These are phyloP conservation scores for Aethes cnicana DNA, from an alignment of 2,888 invertebrate genomes.

Conservation along the genomic window DNA sequence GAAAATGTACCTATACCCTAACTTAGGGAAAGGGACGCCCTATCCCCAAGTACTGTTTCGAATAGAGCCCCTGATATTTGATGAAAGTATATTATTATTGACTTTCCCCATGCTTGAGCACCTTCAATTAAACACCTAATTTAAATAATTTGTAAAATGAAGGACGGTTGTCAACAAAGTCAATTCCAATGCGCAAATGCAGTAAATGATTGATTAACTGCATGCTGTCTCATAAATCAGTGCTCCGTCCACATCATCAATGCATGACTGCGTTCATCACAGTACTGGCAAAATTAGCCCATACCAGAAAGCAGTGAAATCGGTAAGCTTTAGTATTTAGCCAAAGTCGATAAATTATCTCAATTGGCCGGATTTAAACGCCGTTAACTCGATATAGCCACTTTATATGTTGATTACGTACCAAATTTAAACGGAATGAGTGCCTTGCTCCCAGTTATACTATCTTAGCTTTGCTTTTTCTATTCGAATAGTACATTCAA, in stretches of 20 bases:
- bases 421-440: conserved; percentile 61
- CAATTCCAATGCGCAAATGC: neutral
- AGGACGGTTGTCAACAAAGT: too few species aligned
- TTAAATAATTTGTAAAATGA: too few species aligned
- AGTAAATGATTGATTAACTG: conserved; percentile 21
- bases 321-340: conserved; percentile 52
- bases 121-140: too few species aligned
- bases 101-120: too few species aligned
- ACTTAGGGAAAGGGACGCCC: too few species aligned
- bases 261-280: conserved; percentile 33
- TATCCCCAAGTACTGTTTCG: too few species aligned
- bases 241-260: conserved; percentile 28
- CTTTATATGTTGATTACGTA: conserved; percentile 73
- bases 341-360: conserved; percentile 63
- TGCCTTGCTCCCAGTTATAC: conserved; percentile 34
- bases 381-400: conserved; percentile 56
- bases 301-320: conserved; percentile 44
- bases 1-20: too few species aligned
- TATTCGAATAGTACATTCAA: neutral
- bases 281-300: conserved; percentile 39
- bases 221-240: conserved; percentile 24
- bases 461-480: conserved; percentile 16
- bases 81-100: too few species aligned
- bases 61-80: too few species aligned
- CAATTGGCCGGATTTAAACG: conserved; percentile 55